phyloP scores from a whole-genome alignment of 37 sponge, comb jelly and placozoan species.

The Bolinopsis microptera region DNA sequence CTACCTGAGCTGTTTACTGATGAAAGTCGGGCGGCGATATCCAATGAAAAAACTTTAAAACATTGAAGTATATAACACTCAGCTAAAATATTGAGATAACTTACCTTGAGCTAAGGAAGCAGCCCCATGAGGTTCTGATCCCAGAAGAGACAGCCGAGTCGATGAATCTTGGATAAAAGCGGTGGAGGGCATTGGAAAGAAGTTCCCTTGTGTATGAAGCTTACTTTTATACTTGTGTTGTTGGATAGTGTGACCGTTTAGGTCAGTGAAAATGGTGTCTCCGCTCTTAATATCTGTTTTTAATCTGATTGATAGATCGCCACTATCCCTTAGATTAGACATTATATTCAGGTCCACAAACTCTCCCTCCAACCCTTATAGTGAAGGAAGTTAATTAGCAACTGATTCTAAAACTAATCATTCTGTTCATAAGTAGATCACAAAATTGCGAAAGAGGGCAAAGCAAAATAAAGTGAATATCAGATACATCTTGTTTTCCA shows the following conservation, averaged over 20 bases:
- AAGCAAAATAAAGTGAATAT: too few relatives aligned
- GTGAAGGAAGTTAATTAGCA: too few relatives aligned
- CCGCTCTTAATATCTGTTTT: background rate
- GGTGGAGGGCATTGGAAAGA: background rate
- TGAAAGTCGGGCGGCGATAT: too few relatives aligned
- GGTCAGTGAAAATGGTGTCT: constrained; percentile 1
- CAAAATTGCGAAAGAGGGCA: too few relatives aligned
- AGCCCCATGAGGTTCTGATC: constrained; percentile 10
- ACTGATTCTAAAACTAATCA: too few relatives aligned
- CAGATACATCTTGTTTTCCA: too few relatives aligned
- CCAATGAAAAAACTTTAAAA: too few relatives aligned
- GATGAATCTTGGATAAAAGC: constrained; percentile 40
- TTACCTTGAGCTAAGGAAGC: constrained; percentile 12
- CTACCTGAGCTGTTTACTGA: too few relatives aligned
- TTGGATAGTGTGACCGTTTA: constrained; percentile 27
- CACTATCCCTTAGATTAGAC: background rate
- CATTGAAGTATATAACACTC: too few relatives aligned
- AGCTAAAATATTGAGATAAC: too few relatives aligned
- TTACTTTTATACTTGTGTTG: constrained; percentile 16
- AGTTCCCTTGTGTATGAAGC: background rate
- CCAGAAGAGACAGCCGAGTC: background rate
- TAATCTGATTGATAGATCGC: background rate
- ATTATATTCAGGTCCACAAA: background rate
- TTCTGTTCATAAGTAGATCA: too few relatives aligned
- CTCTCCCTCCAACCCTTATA: background rate